phyloP scores from a whole-genome alignment of 2,113 vertebrate genomes.

The Aldabrachelys gigantea region DNA sequence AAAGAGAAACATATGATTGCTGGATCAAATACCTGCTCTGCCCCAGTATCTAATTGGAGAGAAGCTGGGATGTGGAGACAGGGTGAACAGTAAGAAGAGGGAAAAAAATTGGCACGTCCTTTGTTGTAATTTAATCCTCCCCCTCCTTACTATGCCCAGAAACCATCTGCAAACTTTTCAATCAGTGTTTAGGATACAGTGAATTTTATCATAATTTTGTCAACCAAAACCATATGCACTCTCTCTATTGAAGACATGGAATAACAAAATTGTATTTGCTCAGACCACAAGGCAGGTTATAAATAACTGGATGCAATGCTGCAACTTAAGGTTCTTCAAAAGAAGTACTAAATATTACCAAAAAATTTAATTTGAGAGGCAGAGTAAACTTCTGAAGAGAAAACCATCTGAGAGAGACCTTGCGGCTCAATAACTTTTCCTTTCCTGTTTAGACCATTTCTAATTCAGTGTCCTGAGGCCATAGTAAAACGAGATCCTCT shows the following conservation, averaged over 20 bases:
- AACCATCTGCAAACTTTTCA: conserved; percentile 84
- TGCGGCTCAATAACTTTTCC: conserved; percentile 58
- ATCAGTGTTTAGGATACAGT: conserved; percentile 82
- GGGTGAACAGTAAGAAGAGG: conserved; percentile 71
- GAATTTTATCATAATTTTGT: conserved; percentile 85
- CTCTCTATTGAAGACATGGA: conserved; percentile 78
- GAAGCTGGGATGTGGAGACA: conserved; percentile 67
- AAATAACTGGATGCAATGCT: conserved; percentile 78
- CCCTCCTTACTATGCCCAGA: conserved; percentile 58
- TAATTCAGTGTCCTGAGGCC: conserved; percentile 48
- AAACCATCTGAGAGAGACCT: conserved; percentile 71
- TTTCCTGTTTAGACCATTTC: conserved; percentile 42
- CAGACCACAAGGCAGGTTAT: conserved; percentile 81
- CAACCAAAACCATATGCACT: conserved; percentile 84
- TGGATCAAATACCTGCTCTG: conserved; percentile 58
- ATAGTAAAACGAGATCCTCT: conserved; percentile 50
- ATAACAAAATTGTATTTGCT: conserved; percentile 84
- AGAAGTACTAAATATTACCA: conserved; percentile 66
- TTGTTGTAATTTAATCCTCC: conserved; percentile 79
- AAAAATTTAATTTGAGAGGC: conserved; percentile 79
- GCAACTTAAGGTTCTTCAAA: conserved; percentile 57
- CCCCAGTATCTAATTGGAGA: conserved; percentile 74
- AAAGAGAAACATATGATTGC: conserved; percentile 78
- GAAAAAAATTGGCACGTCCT: conserved; percentile 77
- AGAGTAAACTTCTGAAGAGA: conserved; percentile 77